Conservation (phyloP, 2,113 vertebrate species). For the Glaucidium brasilianum region DNA sequence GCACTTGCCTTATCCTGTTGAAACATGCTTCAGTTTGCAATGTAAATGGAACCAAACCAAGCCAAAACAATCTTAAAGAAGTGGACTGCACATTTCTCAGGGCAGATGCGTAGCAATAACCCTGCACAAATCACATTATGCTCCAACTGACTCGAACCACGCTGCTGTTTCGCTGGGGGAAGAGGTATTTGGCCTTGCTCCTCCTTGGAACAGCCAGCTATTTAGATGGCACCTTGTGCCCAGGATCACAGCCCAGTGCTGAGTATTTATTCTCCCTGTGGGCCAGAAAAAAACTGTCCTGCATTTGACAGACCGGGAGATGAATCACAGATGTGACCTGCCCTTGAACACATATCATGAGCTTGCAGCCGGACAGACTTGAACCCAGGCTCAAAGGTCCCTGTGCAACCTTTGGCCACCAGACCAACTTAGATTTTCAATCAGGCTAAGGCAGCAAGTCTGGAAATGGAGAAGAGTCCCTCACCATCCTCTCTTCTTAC, state of each 20-base stretch:
- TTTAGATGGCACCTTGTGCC: neutral
- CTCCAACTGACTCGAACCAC: neutral
- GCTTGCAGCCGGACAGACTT: neutral
- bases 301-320: neutral
- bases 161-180: neutral
- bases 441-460: neutral
- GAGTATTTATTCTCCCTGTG: neutral
- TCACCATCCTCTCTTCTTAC: neutral
- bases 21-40: neutral
- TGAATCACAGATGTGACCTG: neutral
- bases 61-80: neutral
- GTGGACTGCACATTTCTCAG: neutral
- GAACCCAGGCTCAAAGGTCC: neutral
- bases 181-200: neutral
- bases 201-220: neutral
- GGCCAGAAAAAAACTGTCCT: neutral
- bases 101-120: neutral
- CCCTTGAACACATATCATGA: fast-evolving
- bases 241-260: neutral
- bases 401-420: neutral
- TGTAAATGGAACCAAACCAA: neutral
- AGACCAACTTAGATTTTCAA: neutral
- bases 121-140: neutral
- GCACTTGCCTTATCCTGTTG: neutral
- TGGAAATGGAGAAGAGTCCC: neutral